These are phyloP conservation scores for Drosophila diplacantha DNA, from an alignment of 2,888 invertebrate genomes.

Conservation along the genomic window DNA sequence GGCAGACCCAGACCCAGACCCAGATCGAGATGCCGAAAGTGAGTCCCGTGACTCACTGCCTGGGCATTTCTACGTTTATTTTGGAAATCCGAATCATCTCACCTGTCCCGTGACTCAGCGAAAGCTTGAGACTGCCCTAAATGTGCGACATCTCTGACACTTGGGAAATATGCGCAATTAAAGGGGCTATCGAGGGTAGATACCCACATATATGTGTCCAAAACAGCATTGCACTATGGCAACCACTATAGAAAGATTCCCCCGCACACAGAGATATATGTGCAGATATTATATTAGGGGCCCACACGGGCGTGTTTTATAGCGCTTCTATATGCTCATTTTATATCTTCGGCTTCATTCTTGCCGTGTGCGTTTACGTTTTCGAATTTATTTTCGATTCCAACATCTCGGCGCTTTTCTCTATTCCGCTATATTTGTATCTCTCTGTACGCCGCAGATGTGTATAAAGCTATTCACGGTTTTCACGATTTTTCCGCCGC, in stretches of 20 bases:
- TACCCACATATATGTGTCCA: constrained; percentile 5
- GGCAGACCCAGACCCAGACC: constrained; percentile 17
- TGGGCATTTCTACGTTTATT: constrained; percentile 24
- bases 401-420: constrained; percentile 35
- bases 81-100: constrained; percentile 37
- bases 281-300: constrained; percentile 27
- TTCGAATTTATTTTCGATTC: constrained; percentile 66
- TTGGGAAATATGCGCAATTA: constrained; percentile 32
- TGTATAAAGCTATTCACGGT: constrained; percentile 70
- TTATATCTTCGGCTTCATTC: constrained; percentile 60
- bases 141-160: constrained; percentile 52
- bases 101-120: constrained; percentile 63
- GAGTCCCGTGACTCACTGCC: constrained; percentile 45
- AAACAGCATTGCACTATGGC: constrained; percentile 22
- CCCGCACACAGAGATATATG: constrained; percentile 17
- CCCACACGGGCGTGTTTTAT: constrained; percentile 46
- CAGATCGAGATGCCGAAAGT: constrained; percentile 7
- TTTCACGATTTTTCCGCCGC: constrained; percentile 58
- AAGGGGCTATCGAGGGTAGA: constrained; percentile 12
- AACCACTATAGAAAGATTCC: constrained; percentile 42
- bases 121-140: constrained; percentile 52
- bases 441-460: constrained; percentile 34
- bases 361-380: constrained; percentile 61
- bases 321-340: constrained; percentile 40
- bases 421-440: constrained; percentile 37